Evolutionary conservation across 2,113 vertebrate genomes (phyloP), one percentile per base, ranked within the genome.

Genomic region (Mellivora capensis): DNA sequence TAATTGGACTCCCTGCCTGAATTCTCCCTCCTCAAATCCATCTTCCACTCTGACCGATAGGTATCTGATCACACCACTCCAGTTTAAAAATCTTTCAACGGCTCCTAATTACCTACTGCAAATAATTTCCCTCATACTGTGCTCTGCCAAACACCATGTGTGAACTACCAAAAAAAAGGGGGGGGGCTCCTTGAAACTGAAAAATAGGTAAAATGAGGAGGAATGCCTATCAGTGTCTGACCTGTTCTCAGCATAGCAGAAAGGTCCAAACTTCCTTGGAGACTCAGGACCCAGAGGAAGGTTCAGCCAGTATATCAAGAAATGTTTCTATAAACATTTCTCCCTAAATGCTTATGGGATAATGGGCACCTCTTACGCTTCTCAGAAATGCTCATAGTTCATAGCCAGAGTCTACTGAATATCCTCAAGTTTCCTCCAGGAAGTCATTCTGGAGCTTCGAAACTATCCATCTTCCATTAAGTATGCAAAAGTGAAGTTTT

Each of bases 361-460:
- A 80, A 85, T 39, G 54, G 37, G 18, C 4, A 90, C 25, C 34
- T 96, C 85, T 81, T n/a, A 84, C 0, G 18, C 29, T 42, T 83
- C 59, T 54, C 20, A 88, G 79, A 96, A 86, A 44, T 20, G 21
- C 11, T 72, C 44, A 59, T 0, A 44, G 57, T 59, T 94, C 37
- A 91, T 1, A 94, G 39, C 20, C 61, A 93, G 47, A 85, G 17
- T 23, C 79, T 77, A 44, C 17, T 72, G 6, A 91, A 72, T 57
- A 90, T n/a, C 49, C 27, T 77, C 37, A 39, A n/a, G 57, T 81
- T 87, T 84, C 86, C 82, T 85, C 27, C 47, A 88, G 76, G 52
- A 92, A 97, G 71, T 47, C 87, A 93, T 67, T 57, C 62, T 82
- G 37, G 20, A 96, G 59, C 23, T 91, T 96, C 25, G 81, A 87